A percentile compares a stretch with the other conserved stretches of the same genome.
Evolutionary conservation across 2,888 invertebrate genomes (phyloP).

Genomic region (Campaea margaritaria): DNA sequence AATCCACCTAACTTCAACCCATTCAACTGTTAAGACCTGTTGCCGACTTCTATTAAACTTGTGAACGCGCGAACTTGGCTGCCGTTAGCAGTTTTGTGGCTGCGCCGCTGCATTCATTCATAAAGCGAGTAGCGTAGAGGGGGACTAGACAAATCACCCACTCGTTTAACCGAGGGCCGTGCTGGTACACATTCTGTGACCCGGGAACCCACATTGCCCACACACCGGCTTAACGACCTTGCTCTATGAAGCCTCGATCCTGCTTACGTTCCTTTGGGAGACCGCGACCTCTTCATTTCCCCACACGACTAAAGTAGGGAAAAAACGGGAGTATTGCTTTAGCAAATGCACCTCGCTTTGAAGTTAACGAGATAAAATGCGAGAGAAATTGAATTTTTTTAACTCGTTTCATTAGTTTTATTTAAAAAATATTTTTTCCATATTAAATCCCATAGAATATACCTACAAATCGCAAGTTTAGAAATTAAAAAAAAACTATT

Average conservation of each 20-base stretch:
- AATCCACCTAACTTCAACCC: not conserved
- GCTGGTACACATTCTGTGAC: conserved; percentile 17
- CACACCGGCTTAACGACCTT: not conserved
- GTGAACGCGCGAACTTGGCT: conserved; percentile 7
- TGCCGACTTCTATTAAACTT: conserved; percentile 26
- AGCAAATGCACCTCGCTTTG: too few species aligned
- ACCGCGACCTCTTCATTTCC: not conserved
- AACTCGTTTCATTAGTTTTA: too few species aligned
- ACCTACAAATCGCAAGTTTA: too few species aligned
- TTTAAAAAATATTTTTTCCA: too few species aligned
- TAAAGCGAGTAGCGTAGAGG: conserved; percentile 25
- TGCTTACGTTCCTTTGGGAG: not conserved
- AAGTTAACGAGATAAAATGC: too few species aligned
- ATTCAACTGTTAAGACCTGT: conserved; percentile 20
- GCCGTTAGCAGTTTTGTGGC: conserved; percentile 20
- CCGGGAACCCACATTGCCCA: conserved; percentile 13
- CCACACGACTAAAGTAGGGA: too few species aligned
- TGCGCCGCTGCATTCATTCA: conserved; percentile 32
- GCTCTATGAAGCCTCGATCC: not conserved
- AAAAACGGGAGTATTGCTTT: not conserved
- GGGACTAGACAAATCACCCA: conserved; percentile 30
- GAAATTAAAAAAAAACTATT: too few species aligned
- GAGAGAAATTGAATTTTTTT: too few species aligned
- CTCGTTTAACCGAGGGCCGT: conserved; percentile 20
- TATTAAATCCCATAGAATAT: too few species aligned